A percentile compares a stretch with the other conserved stretches of the same genome.
phyloP scores from a whole-genome alignment of 2,797 vertebrate species.

The Momotus momota region DNA sequence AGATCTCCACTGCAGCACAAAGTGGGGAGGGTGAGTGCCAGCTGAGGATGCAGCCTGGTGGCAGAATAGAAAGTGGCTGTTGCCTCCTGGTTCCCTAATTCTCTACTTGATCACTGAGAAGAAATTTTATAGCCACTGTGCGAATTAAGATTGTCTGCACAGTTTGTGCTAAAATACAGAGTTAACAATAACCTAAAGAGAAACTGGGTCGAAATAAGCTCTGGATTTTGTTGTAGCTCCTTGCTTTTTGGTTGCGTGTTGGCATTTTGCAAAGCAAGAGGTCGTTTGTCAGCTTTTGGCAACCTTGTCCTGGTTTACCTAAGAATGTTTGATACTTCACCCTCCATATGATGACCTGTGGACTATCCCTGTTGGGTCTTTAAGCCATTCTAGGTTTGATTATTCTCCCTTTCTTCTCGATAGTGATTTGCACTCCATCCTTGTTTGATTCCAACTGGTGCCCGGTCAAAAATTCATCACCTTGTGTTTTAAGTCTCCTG shows the following conservation, averaged over 20 bases:
- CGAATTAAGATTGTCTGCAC: not conserved
- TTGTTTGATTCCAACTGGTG: not conserved
- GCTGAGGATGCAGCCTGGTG: not conserved
- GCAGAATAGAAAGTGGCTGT: not conserved
- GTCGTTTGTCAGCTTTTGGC: not conserved
- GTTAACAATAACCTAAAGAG: not conserved
- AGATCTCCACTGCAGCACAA: not conserved
- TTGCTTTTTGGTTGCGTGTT: not conserved
- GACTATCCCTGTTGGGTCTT: not conserved
- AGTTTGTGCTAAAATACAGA: not conserved
- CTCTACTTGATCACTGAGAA: not conserved
- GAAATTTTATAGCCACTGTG: not conserved
- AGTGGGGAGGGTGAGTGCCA: not conserved
- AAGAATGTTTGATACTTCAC: not conserved
- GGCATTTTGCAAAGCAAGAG: not conserved
- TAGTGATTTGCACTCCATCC: not conserved
- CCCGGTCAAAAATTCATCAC: not conserved
- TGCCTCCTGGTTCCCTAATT: not conserved
- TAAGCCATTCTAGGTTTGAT: not conserved
- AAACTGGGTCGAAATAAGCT: not conserved
- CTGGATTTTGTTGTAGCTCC: not conserved
- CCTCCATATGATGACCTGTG: fast-evolving
- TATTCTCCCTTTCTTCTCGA: not conserved
- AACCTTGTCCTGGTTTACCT: fast-evolving
- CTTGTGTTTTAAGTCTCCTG: not conserved